Evolutionary conservation across 2,113 vertebrate genomes (phyloP).

Genomic region (human (Homo sapiens)): DNA sequence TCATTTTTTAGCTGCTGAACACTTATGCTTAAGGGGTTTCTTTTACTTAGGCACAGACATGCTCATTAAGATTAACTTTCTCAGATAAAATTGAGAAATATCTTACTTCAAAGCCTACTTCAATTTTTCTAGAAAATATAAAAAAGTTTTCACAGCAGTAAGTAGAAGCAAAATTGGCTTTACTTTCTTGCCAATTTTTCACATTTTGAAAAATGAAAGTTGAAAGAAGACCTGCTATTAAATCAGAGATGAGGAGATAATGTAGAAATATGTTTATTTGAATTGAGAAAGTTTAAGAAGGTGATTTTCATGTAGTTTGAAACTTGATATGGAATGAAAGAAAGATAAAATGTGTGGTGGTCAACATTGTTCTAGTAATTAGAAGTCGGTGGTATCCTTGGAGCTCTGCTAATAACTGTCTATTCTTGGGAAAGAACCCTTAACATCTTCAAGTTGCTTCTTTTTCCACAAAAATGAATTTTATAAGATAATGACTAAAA

Average conservation of each 20-base stretch:
- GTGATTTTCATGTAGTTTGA: not conserved
- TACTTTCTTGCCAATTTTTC: not conserved
- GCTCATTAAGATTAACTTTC: not conserved
- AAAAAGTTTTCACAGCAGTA: not conserved
- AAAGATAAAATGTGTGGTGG: not conserved
- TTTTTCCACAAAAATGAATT: not conserved
- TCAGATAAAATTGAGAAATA: slow-evolving; percentile 1
- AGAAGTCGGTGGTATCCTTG: not conserved
- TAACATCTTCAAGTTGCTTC: not conserved
- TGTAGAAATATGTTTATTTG: not conserved
- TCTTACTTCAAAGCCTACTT: not conserved
- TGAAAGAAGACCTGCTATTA: not conserved
- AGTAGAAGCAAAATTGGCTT: not conserved
- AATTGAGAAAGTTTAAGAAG: not conserved
- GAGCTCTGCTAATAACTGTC: not conserved
- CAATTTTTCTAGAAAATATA: not conserved
- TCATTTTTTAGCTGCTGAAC: not conserved
- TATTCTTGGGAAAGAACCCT: not conserved
- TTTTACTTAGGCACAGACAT: not conserved
- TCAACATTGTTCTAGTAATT: not conserved
- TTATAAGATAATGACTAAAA: not conserved
- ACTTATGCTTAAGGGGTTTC: not conserved
- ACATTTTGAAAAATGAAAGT: not conserved
- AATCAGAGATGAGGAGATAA: not conserved
- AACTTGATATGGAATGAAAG: not conserved